These are phyloP conservation scores for Corythaeola cristata DNA, from an alignment of 2,113 vertebrate genomes.

Conservation along the genomic window DNA sequence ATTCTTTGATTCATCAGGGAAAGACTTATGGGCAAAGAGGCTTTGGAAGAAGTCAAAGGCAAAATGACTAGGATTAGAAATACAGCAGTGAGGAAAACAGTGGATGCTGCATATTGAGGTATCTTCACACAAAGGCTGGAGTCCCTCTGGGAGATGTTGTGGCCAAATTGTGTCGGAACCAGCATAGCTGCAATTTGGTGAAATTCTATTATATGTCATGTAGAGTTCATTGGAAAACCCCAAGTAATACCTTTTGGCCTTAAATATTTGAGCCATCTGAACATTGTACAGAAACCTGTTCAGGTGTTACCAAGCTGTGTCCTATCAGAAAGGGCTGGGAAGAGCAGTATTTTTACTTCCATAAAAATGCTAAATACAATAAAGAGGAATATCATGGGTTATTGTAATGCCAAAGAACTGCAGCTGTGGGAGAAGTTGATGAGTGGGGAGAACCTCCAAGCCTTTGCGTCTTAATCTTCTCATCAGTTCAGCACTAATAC, in stretches of 20 bases:
- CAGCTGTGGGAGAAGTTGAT: not conserved
- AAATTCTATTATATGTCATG: not conserved
- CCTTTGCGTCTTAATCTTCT: not conserved
- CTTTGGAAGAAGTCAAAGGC: not conserved
- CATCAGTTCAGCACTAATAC: not conserved
- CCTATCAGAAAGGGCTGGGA: not conserved
- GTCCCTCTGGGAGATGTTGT: not conserved
- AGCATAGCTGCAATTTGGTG: not conserved
- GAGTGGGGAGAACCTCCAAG: not conserved
- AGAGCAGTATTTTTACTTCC: not conserved
- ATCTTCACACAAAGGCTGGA: not conserved
- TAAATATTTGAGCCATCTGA: not conserved
- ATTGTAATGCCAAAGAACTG: not conserved
- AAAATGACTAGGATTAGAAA: not conserved
- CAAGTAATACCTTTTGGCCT: not conserved
- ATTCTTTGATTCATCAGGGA: not conserved
- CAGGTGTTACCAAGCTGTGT: not conserved
- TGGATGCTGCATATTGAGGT: fast-evolving
- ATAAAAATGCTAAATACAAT: not conserved
- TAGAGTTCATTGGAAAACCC: not conserved
- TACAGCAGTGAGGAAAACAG: not conserved
- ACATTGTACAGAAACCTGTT: not conserved
- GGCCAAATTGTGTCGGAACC: not conserved
- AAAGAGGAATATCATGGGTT: not conserved
- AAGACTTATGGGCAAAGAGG: not conserved